Evolutionary conservation across 2,797 vertebrate species (phyloP).

Genomic region (Myripristis murdjan): DNA sequence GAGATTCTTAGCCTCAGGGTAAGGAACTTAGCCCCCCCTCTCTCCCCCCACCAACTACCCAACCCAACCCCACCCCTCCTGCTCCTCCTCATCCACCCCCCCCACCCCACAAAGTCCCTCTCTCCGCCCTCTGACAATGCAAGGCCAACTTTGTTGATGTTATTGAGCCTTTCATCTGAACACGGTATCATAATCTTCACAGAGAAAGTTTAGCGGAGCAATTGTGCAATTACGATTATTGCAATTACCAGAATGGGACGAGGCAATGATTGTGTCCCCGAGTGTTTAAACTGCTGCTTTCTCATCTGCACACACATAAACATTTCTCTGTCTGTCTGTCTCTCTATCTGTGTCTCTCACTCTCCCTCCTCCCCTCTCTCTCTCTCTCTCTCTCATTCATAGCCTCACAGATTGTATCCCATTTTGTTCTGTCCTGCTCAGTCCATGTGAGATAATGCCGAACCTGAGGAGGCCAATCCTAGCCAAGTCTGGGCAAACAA

Average conservation of each 20-base stretch:
- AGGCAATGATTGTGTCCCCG: constrained; percentile 46
- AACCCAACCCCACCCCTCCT: constrained; percentile 25
- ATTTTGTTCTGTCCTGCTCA: not conserved
- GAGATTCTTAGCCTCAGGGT: constrained; percentile 80
- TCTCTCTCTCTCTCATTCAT: constrained; percentile 27
- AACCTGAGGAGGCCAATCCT: constrained; percentile 11
- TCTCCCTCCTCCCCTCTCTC: no score
- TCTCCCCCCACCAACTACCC: not conserved
- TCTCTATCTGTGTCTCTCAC: not conserved
- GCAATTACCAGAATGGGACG: constrained; percentile 67
- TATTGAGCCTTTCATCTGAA: constrained; percentile 79
- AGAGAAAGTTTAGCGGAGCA: constrained; percentile 71
- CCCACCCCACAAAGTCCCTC: no score
- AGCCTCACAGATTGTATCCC: constrained; percentile 12
- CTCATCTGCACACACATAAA: constrained; percentile 15
- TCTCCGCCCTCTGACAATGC: constrained; percentile 73
- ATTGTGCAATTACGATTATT: constrained; percentile 73
- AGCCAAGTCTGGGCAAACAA: constrained; percentile 37
- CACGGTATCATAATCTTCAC: constrained; percentile 71
- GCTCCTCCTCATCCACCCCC: constrained; percentile 29
- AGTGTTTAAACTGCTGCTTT: constrained; percentile 23
- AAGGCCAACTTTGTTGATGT: constrained; percentile 81
- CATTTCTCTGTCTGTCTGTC: constrained; percentile 12
- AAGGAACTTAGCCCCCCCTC: constrained; percentile 74
- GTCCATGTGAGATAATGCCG: constrained; percentile 22